Evolutionary conservation across 2,113 vertebrate genomes (phyloP), one percentile per base, ranked within the genome.

Genomic region (Cephalopholis sonnerati): DNA sequence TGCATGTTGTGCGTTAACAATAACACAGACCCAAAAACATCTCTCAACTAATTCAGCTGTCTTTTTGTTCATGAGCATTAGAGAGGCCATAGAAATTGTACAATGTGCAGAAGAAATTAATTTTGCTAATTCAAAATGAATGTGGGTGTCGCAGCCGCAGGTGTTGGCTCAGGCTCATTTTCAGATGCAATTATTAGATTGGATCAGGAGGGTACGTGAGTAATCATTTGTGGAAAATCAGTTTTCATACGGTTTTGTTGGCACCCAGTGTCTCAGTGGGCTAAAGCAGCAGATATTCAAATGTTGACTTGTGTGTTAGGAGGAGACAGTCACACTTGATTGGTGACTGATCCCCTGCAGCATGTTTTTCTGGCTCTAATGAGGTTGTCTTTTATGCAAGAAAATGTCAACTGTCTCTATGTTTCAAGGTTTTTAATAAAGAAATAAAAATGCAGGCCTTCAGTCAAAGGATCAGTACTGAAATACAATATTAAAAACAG

Each of bases 161-260:
- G 73, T 79, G 63, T 77, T 75, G 50, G 59, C 84, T 80, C 27
- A 7, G 61, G 68, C 81, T 87, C 82, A 74, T 87, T 88, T 84
- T 75, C 80, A 84, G 75, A 81, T 82, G 81, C 80, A 91, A 84
- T 87, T 87, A 87, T 86, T 78, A 83, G 81, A 92, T 86, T 86
- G 85, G 85, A 91, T 74, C 82, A 81, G 81, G 63, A 77, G 80
- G 66, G 51, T 74, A 63, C 39, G 15, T 65, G 74, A 79, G 77
- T 77, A 89, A 92, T 89, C 50, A 68, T 55, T 80, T 78, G 84
- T 70, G 71, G 78, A 86, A 86, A 90, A 87, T 89, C 74, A 58
- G 67, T 85, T 89, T 87, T 90, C 48, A 74, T 62, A 62, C 64
- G 66, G 15, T 83, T 85, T 74, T 71, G 78, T 83, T 68, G 77